Percentiles rank a stretch among this genome's conserved stretches.
Conservation (phyloP, 2,113 vertebrate genomes). For the Hippopotamus amphibius region DNA sequence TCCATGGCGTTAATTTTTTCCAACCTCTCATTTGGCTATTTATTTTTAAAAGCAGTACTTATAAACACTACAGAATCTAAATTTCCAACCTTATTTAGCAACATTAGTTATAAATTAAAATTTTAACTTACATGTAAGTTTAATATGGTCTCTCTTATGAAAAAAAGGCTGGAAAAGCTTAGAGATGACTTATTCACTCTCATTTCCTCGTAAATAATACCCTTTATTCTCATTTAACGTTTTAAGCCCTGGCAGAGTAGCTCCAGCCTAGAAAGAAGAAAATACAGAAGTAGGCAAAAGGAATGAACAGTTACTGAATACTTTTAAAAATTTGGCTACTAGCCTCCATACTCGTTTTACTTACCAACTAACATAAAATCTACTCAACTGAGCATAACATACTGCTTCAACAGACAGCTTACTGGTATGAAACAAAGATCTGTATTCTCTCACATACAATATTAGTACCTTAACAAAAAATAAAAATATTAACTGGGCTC, state of each 20-base stretch:
- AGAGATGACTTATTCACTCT: conserved; percentile 60
- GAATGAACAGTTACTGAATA: not conserved
- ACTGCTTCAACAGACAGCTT: not conserved
- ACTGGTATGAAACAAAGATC: not conserved
- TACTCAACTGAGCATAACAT: not conserved
- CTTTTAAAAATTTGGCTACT: not conserved
- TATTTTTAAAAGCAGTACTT: conserved; percentile 9
- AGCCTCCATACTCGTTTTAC: not conserved
- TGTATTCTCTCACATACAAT: not conserved
- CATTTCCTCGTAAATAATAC: conserved; percentile 56
- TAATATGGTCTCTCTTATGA: conserved; percentile 47
- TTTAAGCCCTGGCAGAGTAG: conserved; percentile 43
- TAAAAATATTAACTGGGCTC: not conserved
- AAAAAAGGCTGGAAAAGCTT: conserved; percentile 20
- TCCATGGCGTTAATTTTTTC: not conserved
- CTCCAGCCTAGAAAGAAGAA: conserved; percentile 57
- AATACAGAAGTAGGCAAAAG: conserved; percentile 31
- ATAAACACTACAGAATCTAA: not conserved
- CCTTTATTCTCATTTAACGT: conserved; percentile 61
- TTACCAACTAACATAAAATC: not conserved
- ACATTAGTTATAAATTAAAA: conserved; percentile 36
- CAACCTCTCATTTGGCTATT: not conserved
- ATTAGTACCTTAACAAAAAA: not conserved
- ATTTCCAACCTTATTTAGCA: not conserved
- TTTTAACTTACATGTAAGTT: conserved; percentile 60